Conservation (phyloP, 2,797 vertebrate species). For the Buceros bicornis region DNA sequence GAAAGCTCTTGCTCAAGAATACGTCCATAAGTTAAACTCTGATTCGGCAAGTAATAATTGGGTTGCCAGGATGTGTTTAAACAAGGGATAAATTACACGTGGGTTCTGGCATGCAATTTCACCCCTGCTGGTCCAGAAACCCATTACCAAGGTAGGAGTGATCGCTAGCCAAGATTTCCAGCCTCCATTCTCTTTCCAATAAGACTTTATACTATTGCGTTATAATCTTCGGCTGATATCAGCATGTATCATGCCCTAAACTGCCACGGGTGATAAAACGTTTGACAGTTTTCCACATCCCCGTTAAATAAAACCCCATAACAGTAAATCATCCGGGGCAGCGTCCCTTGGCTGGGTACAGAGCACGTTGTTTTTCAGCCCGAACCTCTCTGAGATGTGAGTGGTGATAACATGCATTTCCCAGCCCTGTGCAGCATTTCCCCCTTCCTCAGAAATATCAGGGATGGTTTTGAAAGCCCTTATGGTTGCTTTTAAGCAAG, state of each 20-base stretch:
- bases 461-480: not conserved
- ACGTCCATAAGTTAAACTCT: slow-evolving; percentile 36
- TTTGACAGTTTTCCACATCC: not conserved
- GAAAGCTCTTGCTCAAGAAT: slow-evolving; percentile 31
- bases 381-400: not conserved
- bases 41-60: slow-evolving; percentile 46
- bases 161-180: slow-evolving; percentile 71
- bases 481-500: not conserved
- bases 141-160: slow-evolving; percentile 57
- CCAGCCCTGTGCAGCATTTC: not conserved
- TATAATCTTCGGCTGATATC: slow-evolving; percentile 54
- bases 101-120: slow-evolving; percentile 68
- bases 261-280: slow-evolving; percentile 49
- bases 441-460: not conserved
- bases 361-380: not conserved
- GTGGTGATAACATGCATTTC: not conserved
- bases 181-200: slow-evolving; percentile 36
- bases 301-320: slow-evolving; percentile 47
- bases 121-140: slow-evolving; percentile 70
- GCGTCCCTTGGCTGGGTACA: slow-evolving; percentile 7
- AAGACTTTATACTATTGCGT: slow-evolving; percentile 28
- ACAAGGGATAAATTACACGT: slow-evolving; percentile 67
- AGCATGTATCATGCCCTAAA: slow-evolving; percentile 23
- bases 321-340: slow-evolving; percentile 40
- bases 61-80: slow-evolving; percentile 58